Base-by-base conservation (phyloP, 2,797 vertebrate genomes). In the Pyrrhura leucotis region DNA sequence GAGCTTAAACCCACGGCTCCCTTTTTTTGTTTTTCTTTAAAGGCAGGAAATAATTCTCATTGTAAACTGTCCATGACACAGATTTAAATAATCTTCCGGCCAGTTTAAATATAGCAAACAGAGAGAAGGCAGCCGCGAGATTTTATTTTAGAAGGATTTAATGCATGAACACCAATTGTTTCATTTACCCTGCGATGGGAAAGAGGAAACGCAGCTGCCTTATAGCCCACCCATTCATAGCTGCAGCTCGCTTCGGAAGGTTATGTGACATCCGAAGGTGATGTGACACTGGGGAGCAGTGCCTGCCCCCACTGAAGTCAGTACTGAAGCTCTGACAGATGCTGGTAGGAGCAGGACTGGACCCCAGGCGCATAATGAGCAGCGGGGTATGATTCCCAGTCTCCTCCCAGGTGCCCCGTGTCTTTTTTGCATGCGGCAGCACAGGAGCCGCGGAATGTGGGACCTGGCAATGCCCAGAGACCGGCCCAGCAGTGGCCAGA, bases 31-130 rank as follows among this genome's bases (percentile, higher is more conserved):
- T 21, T 77, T 68, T 85, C 87, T 92, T 85, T 47, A 40, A 93
- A 87, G 82, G 71, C 77, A 91, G 88, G 91, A 96, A 95, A 89
- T 71, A 88, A 93, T 88, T 85, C 6, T 17, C 76, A 51, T 59
- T 89, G 90, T 91, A 92, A 96, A 94, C 82, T 76, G 68, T 89
- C 85, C 80, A 47, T 31, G 51, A 88, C 76, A 85, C 88, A 73
- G 45, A 94, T 79, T 91, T 94, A 94, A 93, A 93, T 85, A 74
- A 50, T 74, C 71, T 93, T 80, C 75, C 31, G 31, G 88, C 29
- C 91, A 73, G 85, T 69, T 85, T 83, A 75, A 88, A 96, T 75
- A 94, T 4, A 93, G 89, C 74, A 72, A 56, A 71, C 18, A 19
- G 72, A 50, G 47, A 61, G 39, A 81, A 13, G 56, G 84, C 80